These are phyloP conservation scores for Lepeophtheirus salmonis DNA, from an alignment of 1,140 invertebrate species.

Conservation along the genomic window DNA sequence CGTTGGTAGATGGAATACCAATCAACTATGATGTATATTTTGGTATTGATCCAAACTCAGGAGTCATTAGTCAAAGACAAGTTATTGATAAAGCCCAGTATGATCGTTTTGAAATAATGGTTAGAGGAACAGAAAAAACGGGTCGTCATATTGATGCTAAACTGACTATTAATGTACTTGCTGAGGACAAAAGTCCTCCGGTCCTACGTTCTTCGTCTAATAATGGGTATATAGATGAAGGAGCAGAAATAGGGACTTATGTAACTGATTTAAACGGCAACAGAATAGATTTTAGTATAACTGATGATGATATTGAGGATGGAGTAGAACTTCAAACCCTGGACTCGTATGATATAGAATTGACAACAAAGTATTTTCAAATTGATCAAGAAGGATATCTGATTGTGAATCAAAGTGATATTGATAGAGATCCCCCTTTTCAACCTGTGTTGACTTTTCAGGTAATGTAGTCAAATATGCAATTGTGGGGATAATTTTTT, in stretches of 20 bases:
- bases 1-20: conserved; percentile 55
- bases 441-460: conserved; percentile 61
- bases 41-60: conserved; percentile 54
- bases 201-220: conserved; percentile 41
- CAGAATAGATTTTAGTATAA: not conserved
- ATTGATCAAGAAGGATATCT: conserved; percentile 50
- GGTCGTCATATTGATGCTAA: conserved; percentile 53
- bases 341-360: conserved; percentile 50
- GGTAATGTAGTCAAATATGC: no score
- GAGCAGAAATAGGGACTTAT: not conserved
- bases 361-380: conserved; percentile 61
- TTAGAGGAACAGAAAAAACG: conserved; percentile 53
- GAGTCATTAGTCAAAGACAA: conserved; percentile 36
- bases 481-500: no score
- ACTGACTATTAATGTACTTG: conserved; percentile 53
- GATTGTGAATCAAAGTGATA: conserved; percentile 50
- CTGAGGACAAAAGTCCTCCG: conserved; percentile 63
- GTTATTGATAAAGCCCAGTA: not conserved
- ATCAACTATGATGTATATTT: conserved; percentile 56
- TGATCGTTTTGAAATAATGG: conserved; percentile 15
- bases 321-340: not conserved
- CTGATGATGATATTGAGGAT: conserved; percentile 1
- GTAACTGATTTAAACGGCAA: not conserved
- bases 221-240: conserved; percentile 1
- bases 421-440: conserved; percentile 69